Evolutionary conservation across 2,888 invertebrate species (phyloP).

Genomic region (Cataglyphis altisquamis): DNA sequence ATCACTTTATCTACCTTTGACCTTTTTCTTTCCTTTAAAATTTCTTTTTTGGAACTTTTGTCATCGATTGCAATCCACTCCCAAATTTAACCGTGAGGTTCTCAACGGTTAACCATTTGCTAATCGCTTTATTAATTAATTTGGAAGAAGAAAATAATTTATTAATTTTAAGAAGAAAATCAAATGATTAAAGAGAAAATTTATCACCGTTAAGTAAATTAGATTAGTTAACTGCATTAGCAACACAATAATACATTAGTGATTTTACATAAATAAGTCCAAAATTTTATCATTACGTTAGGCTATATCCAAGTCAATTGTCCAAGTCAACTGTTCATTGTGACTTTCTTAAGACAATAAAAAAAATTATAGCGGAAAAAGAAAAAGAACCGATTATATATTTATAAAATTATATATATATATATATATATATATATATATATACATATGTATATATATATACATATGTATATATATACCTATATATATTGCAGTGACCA

Average conservation of each 20-base stretch:
- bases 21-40: slow-evolving; percentile 12
- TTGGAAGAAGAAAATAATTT: neutral
- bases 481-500: neutral
- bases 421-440: neutral
- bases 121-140: slow-evolving; percentile 20
- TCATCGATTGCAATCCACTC: neutral
- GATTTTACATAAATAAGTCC: slow-evolving; percentile 1
- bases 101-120: neutral
- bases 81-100: neutral
- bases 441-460: neutral
- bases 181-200: slow-evolving; percentile 5
- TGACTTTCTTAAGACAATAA: too few species aligned
- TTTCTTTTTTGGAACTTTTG: slow-evolving; percentile 5
- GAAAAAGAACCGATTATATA: too few species aligned
- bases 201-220: neutral
- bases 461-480: neutral
- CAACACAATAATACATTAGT: neutral
- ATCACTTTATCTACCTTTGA: slow-evolving; percentile 47
- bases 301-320: too few species aligned
- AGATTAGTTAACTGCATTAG: neutral
- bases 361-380: too few species aligned
- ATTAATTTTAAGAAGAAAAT: too few species aligned
- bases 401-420: too few species aligned
- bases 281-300: neutral
- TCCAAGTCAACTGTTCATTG: too few species aligned